Base-by-base conservation (phyloP, 35 echinoderm and acorn worm species). In the Diadema setosum region DNA sequence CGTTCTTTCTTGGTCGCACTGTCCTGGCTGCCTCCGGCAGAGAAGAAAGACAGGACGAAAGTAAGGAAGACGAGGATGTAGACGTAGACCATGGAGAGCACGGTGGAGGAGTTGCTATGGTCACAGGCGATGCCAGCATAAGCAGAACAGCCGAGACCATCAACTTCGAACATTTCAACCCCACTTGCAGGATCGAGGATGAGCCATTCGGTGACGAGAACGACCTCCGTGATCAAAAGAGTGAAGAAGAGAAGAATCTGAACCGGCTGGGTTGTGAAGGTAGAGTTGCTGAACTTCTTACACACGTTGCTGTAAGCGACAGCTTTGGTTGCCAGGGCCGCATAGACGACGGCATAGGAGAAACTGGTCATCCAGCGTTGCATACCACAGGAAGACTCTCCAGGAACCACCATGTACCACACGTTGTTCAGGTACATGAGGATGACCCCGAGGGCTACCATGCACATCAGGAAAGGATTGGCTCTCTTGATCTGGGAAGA, bases 61-160 rank as follows among this genome's bases (percentile, higher is more conserved):
- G 73, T 78, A n/a, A 36, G 24, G 27, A 44, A 9, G 39, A 78
- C 73, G 73, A 78, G 73, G 73, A 78, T 44, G 73, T 78, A 78
- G 37, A 78, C 73, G 73, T 78, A 78, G 36, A 78, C 37, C 73
- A 78, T 78, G 9, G 73, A 78, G 20, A 44, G 21, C 3, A 78
- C 30, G 36, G 37, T 43, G 73, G 34, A 41, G 73, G n/a, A 9
- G 40, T 78, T 78, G 73, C 24, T 21, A 44, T 78, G 33, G 73
- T 44, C 44, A 24, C 73, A 78, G 34, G 40, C 23, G 2, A 35
- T 21, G 40, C 73, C 73, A 1, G 14, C 9, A 23, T 41, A 78
- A 16, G 11, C 16, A 26, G 20, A 7, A 41, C 73, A 78, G 15
- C 40, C 73, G 12, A 2, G 14, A 35, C 11, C n/a, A 41, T 44